Evolutionary conservation across 2,113 vertebrate genomes (phyloP).

Genomic region (Eidolon helvum): DNA sequence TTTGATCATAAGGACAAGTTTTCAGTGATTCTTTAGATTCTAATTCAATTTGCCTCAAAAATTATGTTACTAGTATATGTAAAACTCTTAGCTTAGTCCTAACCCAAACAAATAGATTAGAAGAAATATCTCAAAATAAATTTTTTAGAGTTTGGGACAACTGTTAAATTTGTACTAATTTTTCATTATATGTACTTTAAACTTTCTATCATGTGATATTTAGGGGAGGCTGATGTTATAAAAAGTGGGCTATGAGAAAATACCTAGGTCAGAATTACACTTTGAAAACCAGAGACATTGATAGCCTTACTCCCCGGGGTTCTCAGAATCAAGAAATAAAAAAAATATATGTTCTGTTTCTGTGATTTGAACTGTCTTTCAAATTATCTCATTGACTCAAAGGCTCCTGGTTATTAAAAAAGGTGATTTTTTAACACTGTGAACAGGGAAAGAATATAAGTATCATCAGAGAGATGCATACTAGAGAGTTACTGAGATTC

Average conservation of each 20-base stretch:
- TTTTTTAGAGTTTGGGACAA: background rate
- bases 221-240: background rate
- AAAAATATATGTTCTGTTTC: background rate
- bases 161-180: background rate
- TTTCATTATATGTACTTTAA: background rate
- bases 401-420: background rate
- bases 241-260: background rate
- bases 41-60: background rate
- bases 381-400: background rate
- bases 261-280: background rate
- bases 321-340: background rate
- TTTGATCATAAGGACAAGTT: background rate
- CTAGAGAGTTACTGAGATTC: background rate
- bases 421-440: background rate
- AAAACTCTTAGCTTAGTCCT: background rate
- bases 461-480: background rate
- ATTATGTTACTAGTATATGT: background rate
- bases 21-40: background rate
- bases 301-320: background rate
- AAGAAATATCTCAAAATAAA: background rate
- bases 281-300: background rate
- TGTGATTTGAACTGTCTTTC: background rate
- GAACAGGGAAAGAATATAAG: constrained; percentile 25
- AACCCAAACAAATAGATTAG: background rate
- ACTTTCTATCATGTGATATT: background rate